These are phyloP conservation scores for Lordiphosa clarofinis DNA, from an alignment of 1,140 invertebrate species.

Conservation along the genomic window DNA sequence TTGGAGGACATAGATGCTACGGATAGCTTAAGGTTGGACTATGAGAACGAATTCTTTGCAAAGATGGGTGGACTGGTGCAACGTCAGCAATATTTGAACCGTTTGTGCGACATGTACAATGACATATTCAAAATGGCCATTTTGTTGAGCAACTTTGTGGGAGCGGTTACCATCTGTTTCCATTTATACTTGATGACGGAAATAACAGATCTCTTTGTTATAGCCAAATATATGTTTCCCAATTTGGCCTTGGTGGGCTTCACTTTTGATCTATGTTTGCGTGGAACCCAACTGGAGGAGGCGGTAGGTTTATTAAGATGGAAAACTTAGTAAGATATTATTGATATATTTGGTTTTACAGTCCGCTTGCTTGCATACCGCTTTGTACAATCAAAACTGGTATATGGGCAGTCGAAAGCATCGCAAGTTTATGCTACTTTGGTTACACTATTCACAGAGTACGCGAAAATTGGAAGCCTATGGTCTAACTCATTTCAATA, in stretches of 20 bases:
- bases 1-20: slow-evolving; percentile 15
- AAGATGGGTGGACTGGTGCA: slow-evolving; percentile 19
- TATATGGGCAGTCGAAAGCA: slow-evolving; percentile 31
- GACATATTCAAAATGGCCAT: slow-evolving; percentile 43
- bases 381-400: slow-evolving; percentile 39
- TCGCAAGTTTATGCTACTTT: slow-evolving; percentile 38
- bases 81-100: slow-evolving; percentile 44
- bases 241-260: slow-evolving; percentile 19
- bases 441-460: slow-evolving; percentile 36
- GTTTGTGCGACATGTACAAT: slow-evolving; percentile 36
- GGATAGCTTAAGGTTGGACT: background rate
- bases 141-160: slow-evolving; percentile 39
- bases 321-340: no score
- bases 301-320: slow-evolving; percentile 26
- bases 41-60: slow-evolving; percentile 13
- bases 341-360: background rate
- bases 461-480: slow-evolving; percentile 33
- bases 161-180: slow-evolving; percentile 40
- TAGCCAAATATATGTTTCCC: slow-evolving; percentile 23
- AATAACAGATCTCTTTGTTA: slow-evolving; percentile 17
- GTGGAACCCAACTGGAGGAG: slow-evolving; percentile 43
- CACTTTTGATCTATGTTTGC: slow-evolving; percentile 46
- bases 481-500: slow-evolving; percentile 48
- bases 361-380: slow-evolving; percentile 24
- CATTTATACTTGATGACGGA: slow-evolving; percentile 46